Evolutionary conservation across 2,797 vertebrate genomes (phyloP).

Genomic region (Sarcophilus harrisii): DNA sequence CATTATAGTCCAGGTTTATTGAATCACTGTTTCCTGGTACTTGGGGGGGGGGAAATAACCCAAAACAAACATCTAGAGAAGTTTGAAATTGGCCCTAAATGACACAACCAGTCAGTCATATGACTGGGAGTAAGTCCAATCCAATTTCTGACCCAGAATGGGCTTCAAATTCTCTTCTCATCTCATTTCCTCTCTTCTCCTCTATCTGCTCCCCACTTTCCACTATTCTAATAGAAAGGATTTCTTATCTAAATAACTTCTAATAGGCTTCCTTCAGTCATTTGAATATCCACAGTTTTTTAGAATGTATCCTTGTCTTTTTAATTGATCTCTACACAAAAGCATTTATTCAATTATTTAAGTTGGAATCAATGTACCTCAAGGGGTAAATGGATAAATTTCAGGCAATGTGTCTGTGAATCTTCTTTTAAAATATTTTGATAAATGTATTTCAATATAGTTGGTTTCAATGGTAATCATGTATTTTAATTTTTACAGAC

Average conservation of each 20-base stretch:
- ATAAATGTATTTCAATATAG: background rate
- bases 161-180: background rate
- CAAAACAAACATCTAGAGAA: background rate
- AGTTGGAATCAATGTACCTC: background rate
- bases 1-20: background rate
- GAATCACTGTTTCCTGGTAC: background rate
- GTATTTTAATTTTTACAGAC: background rate
- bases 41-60: fast-evolving
- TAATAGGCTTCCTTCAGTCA: background rate
- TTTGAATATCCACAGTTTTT: background rate
- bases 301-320: background rate
- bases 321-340: background rate
- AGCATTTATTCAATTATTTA: background rate
- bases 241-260: background rate
- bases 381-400: background rate
- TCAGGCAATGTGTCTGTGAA: background rate
- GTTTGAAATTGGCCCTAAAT: background rate
- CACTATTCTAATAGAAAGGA: background rate
- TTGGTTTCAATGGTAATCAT: background rate
- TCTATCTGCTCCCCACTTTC: background rate
- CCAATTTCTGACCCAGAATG: background rate
- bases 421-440: background rate
- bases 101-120: background rate
- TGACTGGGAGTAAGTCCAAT: background rate
- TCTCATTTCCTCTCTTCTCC: background rate